A percentile compares a stretch with the other conserved stretches of the same genome.
phyloP scores from a whole-genome alignment of 2,113 vertebrate species.

The Percina caprodes region DNA sequence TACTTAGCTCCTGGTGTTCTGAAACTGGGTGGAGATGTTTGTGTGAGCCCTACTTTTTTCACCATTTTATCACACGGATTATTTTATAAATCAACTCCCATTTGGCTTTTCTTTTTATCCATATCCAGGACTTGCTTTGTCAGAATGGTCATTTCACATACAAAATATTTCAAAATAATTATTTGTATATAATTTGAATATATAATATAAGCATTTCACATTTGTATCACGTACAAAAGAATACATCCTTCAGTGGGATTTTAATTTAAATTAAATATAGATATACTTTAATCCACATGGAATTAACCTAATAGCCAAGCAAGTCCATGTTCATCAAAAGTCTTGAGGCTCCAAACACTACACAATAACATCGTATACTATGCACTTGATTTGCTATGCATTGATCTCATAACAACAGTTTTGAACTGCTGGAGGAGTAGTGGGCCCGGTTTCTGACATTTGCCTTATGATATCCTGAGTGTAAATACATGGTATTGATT shows the following conservation, averaged over 20 bases:
- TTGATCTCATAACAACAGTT: constrained; percentile 61
- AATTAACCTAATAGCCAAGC: neutral
- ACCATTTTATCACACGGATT: constrained; percentile 15
- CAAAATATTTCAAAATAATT: neutral
- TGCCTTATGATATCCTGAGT: constrained; percentile 54
- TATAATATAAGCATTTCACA: neutral
- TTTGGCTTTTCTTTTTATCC: constrained; percentile 12
- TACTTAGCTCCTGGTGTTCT: constrained; percentile 60
- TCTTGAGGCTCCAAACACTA: constrained; percentile 20
- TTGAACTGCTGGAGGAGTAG: constrained; percentile 59
- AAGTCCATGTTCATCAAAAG: constrained; percentile 53
- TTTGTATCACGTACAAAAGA: neutral
- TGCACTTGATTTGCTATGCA: constrained; percentile 1
- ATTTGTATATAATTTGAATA: neutral
- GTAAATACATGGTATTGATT: constrained; percentile 72
- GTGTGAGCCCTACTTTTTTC: constrained; percentile 20
- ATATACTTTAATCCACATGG: neutral
- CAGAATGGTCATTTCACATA: neutral
- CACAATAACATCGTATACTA: constrained; percentile 10
- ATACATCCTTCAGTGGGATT: neutral
- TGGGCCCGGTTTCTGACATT: constrained; percentile 66
- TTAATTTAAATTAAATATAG: neutral
- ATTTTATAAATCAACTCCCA: constrained; percentile 23
- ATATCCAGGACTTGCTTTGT: neutral
- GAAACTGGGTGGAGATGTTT: constrained; percentile 64